phyloP scores from a whole-genome alignment of 2,797 vertebrate genomes.

The Garrulus glandarius region DNA sequence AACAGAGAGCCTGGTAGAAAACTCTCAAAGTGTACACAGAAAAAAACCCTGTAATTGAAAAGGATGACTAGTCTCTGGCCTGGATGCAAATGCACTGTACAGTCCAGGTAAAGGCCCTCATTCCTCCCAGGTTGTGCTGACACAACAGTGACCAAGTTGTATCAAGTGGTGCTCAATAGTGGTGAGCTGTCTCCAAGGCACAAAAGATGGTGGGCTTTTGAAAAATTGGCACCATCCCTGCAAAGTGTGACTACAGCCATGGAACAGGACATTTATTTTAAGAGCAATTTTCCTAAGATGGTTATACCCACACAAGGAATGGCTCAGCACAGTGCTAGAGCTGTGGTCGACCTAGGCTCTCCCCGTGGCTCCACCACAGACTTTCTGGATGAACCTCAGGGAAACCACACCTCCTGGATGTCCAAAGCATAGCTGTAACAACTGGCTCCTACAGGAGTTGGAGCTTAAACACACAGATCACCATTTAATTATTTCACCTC shows the following conservation, averaged over 20 bases:
- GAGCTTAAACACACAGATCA: not conserved
- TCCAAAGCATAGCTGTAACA: not conserved
- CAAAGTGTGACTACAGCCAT: not conserved
- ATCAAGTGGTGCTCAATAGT: not conserved
- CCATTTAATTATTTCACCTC: not conserved
- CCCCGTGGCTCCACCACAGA: rapidly evolving
- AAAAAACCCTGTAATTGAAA: not conserved
- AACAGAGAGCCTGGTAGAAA: constrained; percentile 27
- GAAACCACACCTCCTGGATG: not conserved
- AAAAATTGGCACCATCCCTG: not conserved
- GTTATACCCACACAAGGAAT: not conserved
- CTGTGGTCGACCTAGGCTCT: rapidly evolving
- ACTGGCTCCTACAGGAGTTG: not conserved
- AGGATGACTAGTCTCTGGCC: not conserved
- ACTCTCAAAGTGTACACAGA: not conserved
- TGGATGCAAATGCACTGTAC: not conserved
- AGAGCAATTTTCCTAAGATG: not conserved
- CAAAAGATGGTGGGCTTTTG: not conserved
- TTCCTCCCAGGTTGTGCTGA: not conserved
- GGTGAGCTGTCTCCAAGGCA: not conserved
- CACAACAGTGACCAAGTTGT: rapidly evolving
- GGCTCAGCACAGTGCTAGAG: rapidly evolving
- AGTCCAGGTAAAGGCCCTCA: not conserved
- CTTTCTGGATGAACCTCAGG: not conserved
- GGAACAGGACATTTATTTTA: not conserved